Base-by-base conservation (phyloP, 2,113 vertebrate species). In the Protomyctophum bolini region DNA sequence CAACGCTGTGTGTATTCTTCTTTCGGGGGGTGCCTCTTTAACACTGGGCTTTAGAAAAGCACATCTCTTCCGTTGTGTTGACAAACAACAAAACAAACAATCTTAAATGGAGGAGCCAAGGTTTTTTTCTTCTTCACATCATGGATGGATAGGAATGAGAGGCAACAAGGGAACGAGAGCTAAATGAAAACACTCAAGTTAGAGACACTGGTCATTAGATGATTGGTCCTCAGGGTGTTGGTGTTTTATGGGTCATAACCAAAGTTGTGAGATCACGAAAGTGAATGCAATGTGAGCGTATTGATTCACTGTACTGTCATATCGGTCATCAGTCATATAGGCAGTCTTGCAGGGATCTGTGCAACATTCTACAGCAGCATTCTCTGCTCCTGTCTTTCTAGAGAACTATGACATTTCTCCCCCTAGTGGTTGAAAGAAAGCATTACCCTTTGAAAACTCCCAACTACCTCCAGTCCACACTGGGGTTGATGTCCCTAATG, bases 31-130 rank as follows among this genome's bases (percentile, higher is more conserved):
- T 81, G 89, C 90, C 91, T 90, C 92, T 92, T 92, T 93, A 92
- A 92, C 88, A 91, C 85, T 79, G 67, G 72, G 89, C 92, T 90
- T 91, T 92, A 92, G 91, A 92, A 92, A 90, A 91, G 89, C 91
- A 88, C 92, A 90, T 91, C 92, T 93, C 88, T 83, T 90, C 91
- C 79, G 92, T 92, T 90, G 91, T 93, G 92, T 91, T 91, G 89
- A 93, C 89, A 93, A 93, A 93, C 91, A 93, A 93, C 91, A 91
- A 94, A 92, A 93, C 90, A 91, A 92, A 91, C 91, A 93, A 86
- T 90, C 84, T 89, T 89, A 88, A 92, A 91, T 89, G 89, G 91
- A 92, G 89, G 87, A 83, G 83, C 82, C 83, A 83, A 82, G 72
- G 82, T 88, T 89, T 89, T 90, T 41, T 41, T 41, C 33, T 41